Percentiles rank a stretch among this genome's conserved stretches.
Evolutionary conservation across 2,113 vertebrate genomes (phyloP).

Genomic region (Percopsis transmontana): DNA sequence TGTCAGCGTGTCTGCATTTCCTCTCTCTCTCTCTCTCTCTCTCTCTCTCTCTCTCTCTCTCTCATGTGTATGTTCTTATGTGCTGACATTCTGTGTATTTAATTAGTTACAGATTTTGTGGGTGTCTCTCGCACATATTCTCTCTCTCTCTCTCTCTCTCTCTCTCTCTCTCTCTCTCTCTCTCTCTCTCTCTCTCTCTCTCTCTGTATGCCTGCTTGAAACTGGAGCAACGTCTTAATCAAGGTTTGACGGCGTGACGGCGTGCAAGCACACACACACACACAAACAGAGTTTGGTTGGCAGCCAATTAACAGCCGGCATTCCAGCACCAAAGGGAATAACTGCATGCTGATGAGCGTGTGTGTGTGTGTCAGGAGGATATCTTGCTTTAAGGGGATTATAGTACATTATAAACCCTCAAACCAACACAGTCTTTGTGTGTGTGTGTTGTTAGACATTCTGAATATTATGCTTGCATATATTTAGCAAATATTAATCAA

Average conservation of each 20-base stretch:
- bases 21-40: conserved; percentile 26
- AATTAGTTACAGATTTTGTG: too few relatives aligned
- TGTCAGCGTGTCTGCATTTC: conserved; percentile 35
- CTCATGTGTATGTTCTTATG: too few relatives aligned
- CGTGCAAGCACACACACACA: conserved; percentile 28
- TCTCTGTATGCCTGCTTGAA: conserved; percentile 70
- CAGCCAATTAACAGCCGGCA: conserved; percentile 74
- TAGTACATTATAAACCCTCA: conserved; percentile 59
- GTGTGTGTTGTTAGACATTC: too few relatives aligned
- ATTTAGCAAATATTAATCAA: too few relatives aligned
- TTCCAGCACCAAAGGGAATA: conserved; percentile 67
- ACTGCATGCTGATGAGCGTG: conserved; percentile 71
- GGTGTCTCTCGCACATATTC: conserved; percentile 8
- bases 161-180: conserved; percentile 17
- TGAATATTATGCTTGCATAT: too few relatives aligned
- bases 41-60: conserved; percentile 28
- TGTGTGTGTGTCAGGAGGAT: conserved; percentile 46
- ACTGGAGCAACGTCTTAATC: conserved; percentile 81
- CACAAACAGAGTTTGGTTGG: too few relatives aligned
- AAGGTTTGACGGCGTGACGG: conserved; percentile 67
- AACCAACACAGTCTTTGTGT: conserved; percentile 56
- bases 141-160: conserved; percentile 24
- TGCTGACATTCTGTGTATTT: too few relatives aligned
- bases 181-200: conserved; percentile 40
- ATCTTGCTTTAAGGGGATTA: conserved; percentile 70